Evolutionary conservation across 2,888 invertebrate species (phyloP).

Genomic region (Heliconius ethilla): DNA sequence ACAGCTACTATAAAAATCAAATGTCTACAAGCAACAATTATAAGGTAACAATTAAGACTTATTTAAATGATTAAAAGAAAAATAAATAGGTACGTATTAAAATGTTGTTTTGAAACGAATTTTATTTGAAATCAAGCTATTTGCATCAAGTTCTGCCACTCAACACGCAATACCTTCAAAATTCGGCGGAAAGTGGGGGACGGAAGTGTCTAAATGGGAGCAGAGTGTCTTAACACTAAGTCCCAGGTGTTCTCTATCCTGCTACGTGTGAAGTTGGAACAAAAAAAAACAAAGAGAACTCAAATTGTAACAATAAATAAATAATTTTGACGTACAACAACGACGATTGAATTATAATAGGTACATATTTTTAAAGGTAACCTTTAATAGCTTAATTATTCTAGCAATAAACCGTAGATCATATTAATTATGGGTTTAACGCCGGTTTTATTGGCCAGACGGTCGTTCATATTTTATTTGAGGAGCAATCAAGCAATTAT

Average conservation of each 20-base stretch:
- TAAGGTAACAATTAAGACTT: slow-evolving; percentile 76
- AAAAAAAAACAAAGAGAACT: too few relatives aligned
- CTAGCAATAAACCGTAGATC: background rate
- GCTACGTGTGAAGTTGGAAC: background rate
- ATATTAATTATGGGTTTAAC: slow-evolving; percentile 9
- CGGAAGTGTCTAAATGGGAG: background rate
- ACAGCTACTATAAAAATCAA: slow-evolving; percentile 85
- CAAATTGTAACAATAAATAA: too few relatives aligned
- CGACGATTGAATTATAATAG: too few relatives aligned
- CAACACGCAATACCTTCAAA: background rate
- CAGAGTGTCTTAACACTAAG: background rate
- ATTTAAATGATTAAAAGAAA: background rate
- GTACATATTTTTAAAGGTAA: background rate
- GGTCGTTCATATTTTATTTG: slow-evolving; percentile 17
- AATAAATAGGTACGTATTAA: background rate
- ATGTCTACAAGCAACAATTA: slow-evolving; percentile 74
- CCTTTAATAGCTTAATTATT: background rate
- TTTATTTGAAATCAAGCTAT: too few relatives aligned
- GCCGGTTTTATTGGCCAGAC: slow-evolving; percentile 4
- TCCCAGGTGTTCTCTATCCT: background rate
- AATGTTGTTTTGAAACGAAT: too few relatives aligned
- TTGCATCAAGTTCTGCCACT: too few relatives aligned
- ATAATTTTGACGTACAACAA: too few relatives aligned
- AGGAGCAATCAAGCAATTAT: background rate
- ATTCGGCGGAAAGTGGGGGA: background rate